Percentiles rank a stretch among this genome's conserved stretches.
Conservation (phyloP, 2,888 invertebrate genomes). For the Plebejus anna region DNA sequence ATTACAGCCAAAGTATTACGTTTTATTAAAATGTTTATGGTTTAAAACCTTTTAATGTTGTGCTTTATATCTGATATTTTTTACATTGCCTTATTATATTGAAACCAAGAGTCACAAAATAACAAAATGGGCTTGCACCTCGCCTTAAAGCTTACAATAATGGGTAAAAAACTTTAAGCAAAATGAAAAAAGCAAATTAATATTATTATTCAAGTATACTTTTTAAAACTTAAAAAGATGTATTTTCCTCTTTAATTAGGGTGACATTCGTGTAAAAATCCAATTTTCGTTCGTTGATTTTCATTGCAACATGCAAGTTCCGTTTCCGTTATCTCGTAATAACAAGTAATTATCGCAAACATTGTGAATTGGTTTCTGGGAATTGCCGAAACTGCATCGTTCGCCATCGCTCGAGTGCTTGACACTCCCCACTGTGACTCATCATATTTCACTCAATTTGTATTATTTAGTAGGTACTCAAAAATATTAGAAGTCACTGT, state of each 20-base stretch:
- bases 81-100: too few relatives aligned
- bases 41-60: too few relatives aligned
- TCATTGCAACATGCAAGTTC: not conserved
- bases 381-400: not conserved
- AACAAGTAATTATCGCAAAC: not conserved
- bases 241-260: not conserved
- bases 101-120: too few relatives aligned
- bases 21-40: too few relatives aligned
- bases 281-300: not conserved
- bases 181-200: too few relatives aligned
- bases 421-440: slow-evolving; percentile 7
- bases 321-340: not conserved
- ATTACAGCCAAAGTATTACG: too few relatives aligned
- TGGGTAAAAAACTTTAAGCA: too few relatives aligned
- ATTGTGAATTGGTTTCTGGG: slow-evolving; percentile 8
- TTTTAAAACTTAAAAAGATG: not conserved
- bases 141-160: too few relatives aligned
- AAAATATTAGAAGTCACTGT: too few relatives aligned
- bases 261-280: not conserved
- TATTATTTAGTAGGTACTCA: not conserved
- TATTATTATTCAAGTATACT: too few relatives aligned
- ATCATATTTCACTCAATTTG: slow-evolving; percentile 8
- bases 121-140: too few relatives aligned
- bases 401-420: not conserved
- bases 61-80: too few relatives aligned